Evolutionary conservation across 2,797 vertebrate genomes (phyloP), one percentile per base, ranked within the genome.

Genomic region (Chloroceryle inda): DNA sequence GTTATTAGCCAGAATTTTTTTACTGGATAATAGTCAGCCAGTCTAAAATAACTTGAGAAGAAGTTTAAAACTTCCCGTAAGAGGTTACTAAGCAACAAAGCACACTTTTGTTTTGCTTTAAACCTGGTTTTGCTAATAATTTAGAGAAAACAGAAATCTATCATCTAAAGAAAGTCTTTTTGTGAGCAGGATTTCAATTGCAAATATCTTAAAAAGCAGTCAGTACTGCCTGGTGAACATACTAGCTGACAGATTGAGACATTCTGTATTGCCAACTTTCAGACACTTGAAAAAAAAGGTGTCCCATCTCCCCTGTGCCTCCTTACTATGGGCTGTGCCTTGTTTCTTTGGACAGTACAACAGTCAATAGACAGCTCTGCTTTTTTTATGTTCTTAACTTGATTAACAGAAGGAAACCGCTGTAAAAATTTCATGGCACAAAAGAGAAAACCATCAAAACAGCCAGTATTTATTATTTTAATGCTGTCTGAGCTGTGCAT

Each of bases 321-420:
- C 1, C 1, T n/a, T 56, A 9, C 18, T 33, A 38, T 2, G 17
- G 31, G 38, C 56, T 56, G 13, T 31, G 26, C 26, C 31, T 61
- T 33, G 3, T 15, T 50, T 8, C 8, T 55, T n/a, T 53, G 59
- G 23, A 19, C 56, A 67, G 22, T 37, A 31, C 5, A 5, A 11
- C 24, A 26, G 13, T 19, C 29, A 61, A 0, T 29, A 35, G 47
- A 58, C 55, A 76, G 19, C 0, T 0, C 19, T 66, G 31, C 53
- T 77, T 52, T 14, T 67, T 89, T 90, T 26, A 10, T 15, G 9
- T 76, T 68, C 71, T 26, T 31, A 53, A 11, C 35, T 31, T 19
- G 38, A 47, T 59, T 63, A 63, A 59, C 22, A 50, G 47, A 63
- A 71, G 27, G 8, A 55, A 58, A 82, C 35, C 21, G 21, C 44